Evolutionary conservation across 1,140 invertebrate species (phyloP), one percentile per base, ranked within the genome.

Genomic region (Drosophila busckii): DNA sequence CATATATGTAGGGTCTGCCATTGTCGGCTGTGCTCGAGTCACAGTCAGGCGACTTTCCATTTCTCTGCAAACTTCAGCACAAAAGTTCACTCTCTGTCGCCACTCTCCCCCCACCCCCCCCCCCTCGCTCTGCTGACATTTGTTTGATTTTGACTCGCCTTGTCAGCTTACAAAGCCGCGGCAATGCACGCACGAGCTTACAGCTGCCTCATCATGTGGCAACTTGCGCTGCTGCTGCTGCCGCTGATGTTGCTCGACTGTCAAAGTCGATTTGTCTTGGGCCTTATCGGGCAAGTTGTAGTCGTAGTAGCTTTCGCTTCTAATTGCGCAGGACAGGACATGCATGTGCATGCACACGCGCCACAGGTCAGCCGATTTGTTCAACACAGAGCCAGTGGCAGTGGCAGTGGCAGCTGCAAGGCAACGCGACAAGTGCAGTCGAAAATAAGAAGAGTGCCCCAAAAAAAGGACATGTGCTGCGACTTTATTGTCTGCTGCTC

Each of bases 261-360:
- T 75, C 70, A 66, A 70, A 70, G 55, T 61, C 65, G 42, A 70
- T 75, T 76, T 75, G 54, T 60, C 53, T 60, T 63, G 41, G 60
- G 54, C 64, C 54, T 59, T 53, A 67, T 58, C n/a, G n/a, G n/a
- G n/a, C n/a, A n/a, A 12, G 15, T 15, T 17, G 20, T 10, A 37
- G 8, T 28, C 28, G n/a, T 22, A 31, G 13, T 4, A 40, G 49
- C 56, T 60, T 54, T 60, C 49, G 54, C 45, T 60, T 60, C 49
- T 45, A 54, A 60, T 60, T 54, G 31, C 19, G 50, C 50, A 34
- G n/a, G n/a, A n/a, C n/a, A n/a, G n/a, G n/a, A n/a, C n/a, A n/a
- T n/a, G n/a, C n/a, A n/a, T n/a, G n/a, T n/a, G n/a, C n/a, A n/a
- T n/a, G n/a, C n/a, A n/a, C n/a, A n/a, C n/a, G n/a, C n/a, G n/a